These are phyloP conservation scores for Petrocephalus zakoni DNA, from an alignment of 2,113 vertebrate species.

Conservation along the genomic window DNA sequence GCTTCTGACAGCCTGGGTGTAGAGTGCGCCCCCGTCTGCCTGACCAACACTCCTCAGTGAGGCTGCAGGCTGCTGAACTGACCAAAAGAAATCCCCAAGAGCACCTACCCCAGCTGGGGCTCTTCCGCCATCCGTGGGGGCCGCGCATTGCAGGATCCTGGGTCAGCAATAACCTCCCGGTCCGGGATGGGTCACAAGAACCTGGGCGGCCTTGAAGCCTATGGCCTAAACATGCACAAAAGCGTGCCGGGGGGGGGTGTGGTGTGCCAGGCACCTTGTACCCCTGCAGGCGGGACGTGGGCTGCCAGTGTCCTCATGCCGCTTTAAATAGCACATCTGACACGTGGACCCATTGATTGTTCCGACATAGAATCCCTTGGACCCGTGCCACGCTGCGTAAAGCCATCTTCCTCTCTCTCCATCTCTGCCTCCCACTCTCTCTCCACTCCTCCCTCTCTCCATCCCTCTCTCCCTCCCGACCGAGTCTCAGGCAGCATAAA, in stretches of 20 bases:
- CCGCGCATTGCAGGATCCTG: conserved; percentile 6
- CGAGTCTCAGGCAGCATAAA: conserved; percentile 21
- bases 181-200: conserved; percentile 37
- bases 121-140: not conserved
- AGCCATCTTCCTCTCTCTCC: not conserved
- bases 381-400: conserved; percentile 47
- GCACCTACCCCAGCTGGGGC: not conserved
- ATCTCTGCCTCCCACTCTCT: not conserved
- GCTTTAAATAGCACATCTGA: conserved; percentile 60
- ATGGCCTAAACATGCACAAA: conserved; percentile 51
- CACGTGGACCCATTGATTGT: conserved; percentile 65
- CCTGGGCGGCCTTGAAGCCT: conserved; percentile 32
- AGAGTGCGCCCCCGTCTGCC: not conserved
- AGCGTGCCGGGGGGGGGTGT: conserved; percentile 48
- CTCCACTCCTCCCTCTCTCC: not conserved
- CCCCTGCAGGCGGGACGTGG: conserved; percentile 37
- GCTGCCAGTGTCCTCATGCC: conserved; percentile 48
- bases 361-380: conserved; percentile 63
- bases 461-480: not conserved
- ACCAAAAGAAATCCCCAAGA: not conserved
- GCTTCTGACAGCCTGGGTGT: conserved; percentile 24
- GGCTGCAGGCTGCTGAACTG: not conserved
- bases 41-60: not conserved
- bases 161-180: conserved; percentile 50
- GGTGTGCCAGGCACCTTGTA: conserved; percentile 65